A percentile compares a stretch with the other conserved stretches of the same genome.
These are phyloP conservation scores for Psilopogon haemacephalus DNA, from an alignment of 2,113 vertebrate genomes.

Conservation along the genomic window DNA sequence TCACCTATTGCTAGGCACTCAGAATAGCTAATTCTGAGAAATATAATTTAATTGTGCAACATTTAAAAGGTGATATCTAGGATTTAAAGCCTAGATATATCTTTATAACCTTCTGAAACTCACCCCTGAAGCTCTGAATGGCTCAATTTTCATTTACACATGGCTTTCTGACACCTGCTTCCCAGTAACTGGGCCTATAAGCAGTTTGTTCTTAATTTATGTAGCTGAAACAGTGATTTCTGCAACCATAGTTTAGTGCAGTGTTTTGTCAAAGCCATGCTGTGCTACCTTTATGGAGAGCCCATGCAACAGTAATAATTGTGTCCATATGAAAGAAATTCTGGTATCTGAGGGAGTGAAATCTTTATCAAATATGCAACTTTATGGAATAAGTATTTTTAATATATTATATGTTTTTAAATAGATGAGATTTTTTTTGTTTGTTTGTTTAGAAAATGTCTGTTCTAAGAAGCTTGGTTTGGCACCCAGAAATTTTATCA, in stretches of 20 bases:
- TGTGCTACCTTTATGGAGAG: background rate
- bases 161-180: conserved; percentile 25
- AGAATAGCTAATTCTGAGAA: conserved; percentile 27
- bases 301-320: background rate
- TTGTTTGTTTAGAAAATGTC: background rate
- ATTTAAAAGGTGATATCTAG: conserved; percentile 41
- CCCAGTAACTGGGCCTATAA: background rate
- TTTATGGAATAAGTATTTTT: background rate
- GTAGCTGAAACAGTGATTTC: background rate
- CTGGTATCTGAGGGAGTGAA: background rate
- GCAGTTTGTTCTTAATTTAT: background rate
- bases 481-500: background rate
- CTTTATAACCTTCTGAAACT: conserved; percentile 38
- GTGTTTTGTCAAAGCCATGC: background rate
- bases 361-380: background rate
- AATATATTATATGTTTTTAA: background rate
- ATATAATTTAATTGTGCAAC: conserved; percentile 56
- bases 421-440: background rate
- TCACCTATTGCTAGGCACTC: conserved; percentile 1
- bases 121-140: background rate
- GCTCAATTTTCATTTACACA: conserved; percentile 39
- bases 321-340: background rate
- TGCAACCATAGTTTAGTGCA: background rate
- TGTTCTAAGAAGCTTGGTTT: background rate
- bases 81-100: conserved; percentile 32